These are phyloP conservation scores for Prosopocoilus inquinatus DNA, from an alignment of 2,888 invertebrate species.

Conservation along the genomic window DNA sequence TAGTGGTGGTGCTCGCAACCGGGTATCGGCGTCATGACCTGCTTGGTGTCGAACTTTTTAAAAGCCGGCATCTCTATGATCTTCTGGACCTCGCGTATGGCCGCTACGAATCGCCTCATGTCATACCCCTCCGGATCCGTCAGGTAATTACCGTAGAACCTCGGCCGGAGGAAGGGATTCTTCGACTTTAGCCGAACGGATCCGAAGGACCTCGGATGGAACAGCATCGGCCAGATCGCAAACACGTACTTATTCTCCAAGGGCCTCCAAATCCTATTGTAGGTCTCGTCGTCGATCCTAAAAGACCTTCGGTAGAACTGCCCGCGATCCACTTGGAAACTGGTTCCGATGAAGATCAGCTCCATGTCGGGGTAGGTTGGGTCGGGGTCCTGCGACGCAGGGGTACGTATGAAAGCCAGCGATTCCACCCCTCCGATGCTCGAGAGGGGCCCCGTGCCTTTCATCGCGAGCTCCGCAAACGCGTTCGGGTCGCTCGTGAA, in stretches of 20 bases:
- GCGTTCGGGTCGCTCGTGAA: conserved; percentile 45
- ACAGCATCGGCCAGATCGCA: conserved; percentile 64
- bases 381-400: conserved; percentile 54
- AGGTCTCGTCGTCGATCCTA: conserved; percentile 57
- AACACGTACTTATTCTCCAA: conserved; percentile 49
- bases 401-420: conserved; percentile 59
- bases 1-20: conserved; percentile 51
- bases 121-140: conserved; percentile 56
- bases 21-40: conserved; percentile 51
- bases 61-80: conserved; percentile 53
- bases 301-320: conserved; percentile 48
- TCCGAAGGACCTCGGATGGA: conserved; percentile 72
- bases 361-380: conserved; percentile 67
- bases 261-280: conserved; percentile 56
- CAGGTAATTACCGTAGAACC: conserved; percentile 80
- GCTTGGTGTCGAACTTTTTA: conserved; percentile 47
- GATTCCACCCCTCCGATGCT: conserved; percentile 59
- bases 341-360: conserved; percentile 62
- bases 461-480: conserved; percentile 47
- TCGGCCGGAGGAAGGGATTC: conserved; percentile 70
- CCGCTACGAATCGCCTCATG: conserved; percentile 41
- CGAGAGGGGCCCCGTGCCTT: conserved; percentile 54
- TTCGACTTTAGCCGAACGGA: conserved; percentile 64
- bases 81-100: conserved; percentile 54
- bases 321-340: conserved; percentile 39